phyloP scores from a whole-genome alignment of 2,113 vertebrate genomes.

The Eptesicus fuscus region DNA sequence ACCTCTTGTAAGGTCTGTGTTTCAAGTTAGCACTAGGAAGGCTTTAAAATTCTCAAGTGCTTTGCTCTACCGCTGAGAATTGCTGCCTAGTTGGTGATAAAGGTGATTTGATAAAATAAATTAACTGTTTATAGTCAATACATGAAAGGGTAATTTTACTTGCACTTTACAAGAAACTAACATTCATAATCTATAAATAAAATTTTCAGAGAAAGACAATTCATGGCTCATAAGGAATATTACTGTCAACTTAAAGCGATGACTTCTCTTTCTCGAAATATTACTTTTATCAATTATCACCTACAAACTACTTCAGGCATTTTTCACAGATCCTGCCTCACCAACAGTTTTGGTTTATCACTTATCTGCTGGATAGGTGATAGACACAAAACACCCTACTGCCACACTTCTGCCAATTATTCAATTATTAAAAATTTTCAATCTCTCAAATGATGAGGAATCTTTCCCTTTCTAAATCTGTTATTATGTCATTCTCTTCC shows the following conservation, averaged over 20 bases:
- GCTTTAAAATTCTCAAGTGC: constrained; percentile 8
- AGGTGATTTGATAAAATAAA: neutral
- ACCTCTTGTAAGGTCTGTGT: neutral
- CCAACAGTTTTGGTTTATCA: constrained; percentile 11
- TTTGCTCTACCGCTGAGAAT: neutral
- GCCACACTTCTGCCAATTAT: neutral
- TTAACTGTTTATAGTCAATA: neutral
- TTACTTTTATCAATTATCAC: constrained; percentile 55
- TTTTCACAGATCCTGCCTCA: constrained; percentile 39
- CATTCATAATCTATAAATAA: neutral
- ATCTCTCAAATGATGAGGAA: neutral
- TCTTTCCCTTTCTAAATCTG: neutral
- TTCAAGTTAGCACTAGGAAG: neutral
- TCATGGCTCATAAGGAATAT: neutral
- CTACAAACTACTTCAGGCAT: constrained; percentile 26
- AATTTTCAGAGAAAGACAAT: constrained; percentile 6
- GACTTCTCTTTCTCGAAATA: neutral
- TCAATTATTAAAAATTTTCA: neutral
- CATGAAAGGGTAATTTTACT: neutral
- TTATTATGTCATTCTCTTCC: neutral
- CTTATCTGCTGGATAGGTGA: neutral
- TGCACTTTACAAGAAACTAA: neutral
- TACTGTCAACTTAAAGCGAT: neutral
- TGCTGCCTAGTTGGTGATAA: neutral
- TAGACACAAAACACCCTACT: neutral